phyloP scores from a whole-genome alignment of 2,113 vertebrate genomes.

The Oreochromis niloticus region DNA sequence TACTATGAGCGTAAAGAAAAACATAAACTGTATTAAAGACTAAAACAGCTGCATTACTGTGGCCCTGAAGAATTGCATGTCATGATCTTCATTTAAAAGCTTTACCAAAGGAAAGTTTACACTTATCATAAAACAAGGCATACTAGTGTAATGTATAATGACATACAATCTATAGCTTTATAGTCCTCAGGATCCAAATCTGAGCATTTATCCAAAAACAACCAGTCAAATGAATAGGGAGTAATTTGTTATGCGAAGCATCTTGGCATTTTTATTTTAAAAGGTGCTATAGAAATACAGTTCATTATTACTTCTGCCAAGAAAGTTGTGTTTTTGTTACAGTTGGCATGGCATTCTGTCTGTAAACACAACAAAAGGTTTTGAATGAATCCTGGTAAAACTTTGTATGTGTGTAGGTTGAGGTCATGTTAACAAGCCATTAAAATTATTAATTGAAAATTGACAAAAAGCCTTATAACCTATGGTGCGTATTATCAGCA shows the following conservation, averaged over 20 bases:
- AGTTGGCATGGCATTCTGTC: neutral
- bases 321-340: rapidly evolving
- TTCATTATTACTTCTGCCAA: rapidly evolving
- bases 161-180: neutral
- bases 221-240: neutral
- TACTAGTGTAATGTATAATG: neutral
- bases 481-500: neutral
- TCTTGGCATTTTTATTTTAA: neutral
- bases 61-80: neutral
- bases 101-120: neutral
- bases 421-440: neutral
- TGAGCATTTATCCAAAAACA: neutral
- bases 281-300: neutral
- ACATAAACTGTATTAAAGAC: neutral
- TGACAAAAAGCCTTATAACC: neutral
- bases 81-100: neutral
- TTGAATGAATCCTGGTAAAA: neutral
- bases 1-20: neutral
- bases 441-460: neutral
- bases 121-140: rapidly evolving
- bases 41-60: neutral
- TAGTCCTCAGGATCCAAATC: neutral
- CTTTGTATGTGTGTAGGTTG: rapidly evolving
- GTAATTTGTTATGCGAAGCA: neutral
- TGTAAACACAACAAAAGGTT: rapidly evolving